These are phyloP conservation scores for Acronicta leporina DNA, from an alignment of 2,888 invertebrate genomes.

Conservation along the genomic window DNA sequence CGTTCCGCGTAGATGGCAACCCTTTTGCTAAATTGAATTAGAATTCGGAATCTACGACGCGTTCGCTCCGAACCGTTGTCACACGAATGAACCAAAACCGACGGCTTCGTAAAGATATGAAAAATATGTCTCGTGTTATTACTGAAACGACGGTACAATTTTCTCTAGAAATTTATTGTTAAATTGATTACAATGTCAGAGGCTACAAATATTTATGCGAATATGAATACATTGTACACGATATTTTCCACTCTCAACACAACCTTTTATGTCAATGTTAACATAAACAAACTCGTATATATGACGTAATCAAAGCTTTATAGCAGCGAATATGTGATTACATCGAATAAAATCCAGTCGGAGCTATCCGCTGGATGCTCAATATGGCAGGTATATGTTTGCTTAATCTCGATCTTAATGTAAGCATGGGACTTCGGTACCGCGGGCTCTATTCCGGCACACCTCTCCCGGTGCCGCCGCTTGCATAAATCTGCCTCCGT, in stretches of 20 bases:
- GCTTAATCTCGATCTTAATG: constrained; percentile 60
- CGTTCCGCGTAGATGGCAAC: constrained; percentile 84
- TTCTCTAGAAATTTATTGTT: constrained; percentile 39
- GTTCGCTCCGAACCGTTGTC: constrained; percentile 51
- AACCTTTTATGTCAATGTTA: constrained; percentile 39
- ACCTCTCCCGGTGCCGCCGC: constrained; percentile 43
- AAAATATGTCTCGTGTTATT: constrained; percentile 35
- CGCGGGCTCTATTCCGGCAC: constrained; percentile 53
- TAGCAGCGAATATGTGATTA: constrained; percentile 50
- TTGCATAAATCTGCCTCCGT: constrained; percentile 52
- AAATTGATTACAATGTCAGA: constrained; percentile 45
- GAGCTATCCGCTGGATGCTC: constrained; percentile 52
- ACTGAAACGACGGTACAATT: constrained; percentile 26
- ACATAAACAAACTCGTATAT: constrained; percentile 49
- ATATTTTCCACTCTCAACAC: constrained; percentile 29
- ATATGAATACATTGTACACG: constrained; percentile 34
- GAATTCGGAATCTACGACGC: constrained; percentile 68
- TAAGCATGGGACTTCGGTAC: constrained; percentile 38
- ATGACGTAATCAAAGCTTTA: constrained; percentile 54
- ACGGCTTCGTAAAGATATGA: constrained; percentile 38
- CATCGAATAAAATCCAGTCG: constrained; percentile 43
- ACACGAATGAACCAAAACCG: constrained; percentile 42
- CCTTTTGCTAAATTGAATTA: constrained; percentile 86
- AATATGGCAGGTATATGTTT: constrained; percentile 53
- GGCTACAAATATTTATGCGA: constrained; percentile 45